These are phyloP conservation scores for Diogma glabrata DNA, from an alignment of 2,888 invertebrate species.

Conservation along the genomic window DNA sequence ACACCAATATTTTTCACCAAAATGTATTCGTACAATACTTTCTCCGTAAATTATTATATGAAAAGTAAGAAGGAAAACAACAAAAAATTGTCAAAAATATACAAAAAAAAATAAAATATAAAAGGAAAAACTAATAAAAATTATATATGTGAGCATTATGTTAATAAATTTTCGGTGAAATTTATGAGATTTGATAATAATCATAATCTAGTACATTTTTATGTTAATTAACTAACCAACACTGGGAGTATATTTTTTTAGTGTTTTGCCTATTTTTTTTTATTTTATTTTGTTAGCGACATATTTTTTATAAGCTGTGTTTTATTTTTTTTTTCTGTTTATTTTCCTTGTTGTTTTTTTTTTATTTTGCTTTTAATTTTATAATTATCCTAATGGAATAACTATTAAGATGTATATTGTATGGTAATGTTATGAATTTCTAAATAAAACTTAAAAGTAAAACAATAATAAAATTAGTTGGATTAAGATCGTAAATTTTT, in stretches of 20 bases:
- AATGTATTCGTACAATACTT: too few species aligned
- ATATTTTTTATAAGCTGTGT: too few species aligned
- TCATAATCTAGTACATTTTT: slow-evolving; percentile 12
- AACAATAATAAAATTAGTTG: too few species aligned
- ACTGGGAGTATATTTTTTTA: slow-evolving; percentile 3
- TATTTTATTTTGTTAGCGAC: not conserved
- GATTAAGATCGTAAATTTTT: too few species aligned
- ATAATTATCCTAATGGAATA: slow-evolving; percentile 8
- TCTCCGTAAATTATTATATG: too few species aligned
- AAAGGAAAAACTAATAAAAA: too few species aligned
- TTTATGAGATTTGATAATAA: slow-evolving; percentile 11
- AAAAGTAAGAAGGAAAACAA: too few species aligned
- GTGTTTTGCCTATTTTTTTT: slow-evolving; percentile 1
- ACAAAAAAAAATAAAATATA: too few species aligned
- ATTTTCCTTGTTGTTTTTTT: too few species aligned
- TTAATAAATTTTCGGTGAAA: slow-evolving; percentile 11
- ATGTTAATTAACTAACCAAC: slow-evolving; percentile 10
- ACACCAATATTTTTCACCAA: too few species aligned
- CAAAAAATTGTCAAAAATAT: too few species aligned
- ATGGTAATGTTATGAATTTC: slow-evolving; percentile 3
- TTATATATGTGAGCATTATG: slow-evolving; percentile 11
- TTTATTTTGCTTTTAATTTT: slow-evolving; percentile 1
- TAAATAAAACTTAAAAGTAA: too few species aligned
- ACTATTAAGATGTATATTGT: slow-evolving; percentile 9
- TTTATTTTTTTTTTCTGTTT: not conserved